Conservation (phyloP, 1,140 invertebrate species). For the Drosophila chauvacae region DNA sequence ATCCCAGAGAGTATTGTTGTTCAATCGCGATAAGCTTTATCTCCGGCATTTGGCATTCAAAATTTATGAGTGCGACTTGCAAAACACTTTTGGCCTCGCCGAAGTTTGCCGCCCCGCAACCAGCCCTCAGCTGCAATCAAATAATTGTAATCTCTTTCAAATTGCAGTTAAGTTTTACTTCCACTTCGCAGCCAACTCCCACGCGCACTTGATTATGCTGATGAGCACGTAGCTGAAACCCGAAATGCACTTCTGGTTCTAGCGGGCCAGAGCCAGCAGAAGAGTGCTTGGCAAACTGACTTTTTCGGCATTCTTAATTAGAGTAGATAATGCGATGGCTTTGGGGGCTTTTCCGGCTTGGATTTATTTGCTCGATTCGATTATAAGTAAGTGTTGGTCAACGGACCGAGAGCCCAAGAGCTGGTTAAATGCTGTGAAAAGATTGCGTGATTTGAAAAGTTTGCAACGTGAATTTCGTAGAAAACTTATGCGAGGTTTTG, state of each 20-base stretch:
- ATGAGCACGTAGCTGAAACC: constrained; percentile 70
- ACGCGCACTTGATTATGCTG: constrained; percentile 64
- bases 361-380: constrained; percentile 52
- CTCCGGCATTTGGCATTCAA: constrained; percentile 54
- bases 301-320: constrained; percentile 73
- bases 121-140: constrained; percentile 63
- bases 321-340: constrained; percentile 51
- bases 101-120: constrained; percentile 15
- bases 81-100: constrained; percentile 51
- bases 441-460: constrained; percentile 33
- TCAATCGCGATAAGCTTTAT: constrained; percentile 67
- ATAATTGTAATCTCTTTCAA: constrained; percentile 80
- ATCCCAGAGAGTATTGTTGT: constrained; percentile 55
- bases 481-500: neutral
- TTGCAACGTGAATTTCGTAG: neutral
- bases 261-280: constrained; percentile 26
- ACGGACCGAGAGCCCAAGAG: constrained; percentile 17
- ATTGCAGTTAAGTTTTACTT: constrained; percentile 65
- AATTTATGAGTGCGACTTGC: constrained; percentile 66
- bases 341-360: constrained; percentile 51
- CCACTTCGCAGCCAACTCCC: constrained; percentile 28
- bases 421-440: constrained; percentile 14
- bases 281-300: constrained; percentile 73
- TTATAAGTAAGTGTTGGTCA: constrained; percentile 46
- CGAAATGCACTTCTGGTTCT: constrained; percentile 75